Evolutionary conservation across 2,797 vertebrate genomes (phyloP), one percentile per base, ranked within the genome.

Genomic region (Clarias platycephalus): DNA sequence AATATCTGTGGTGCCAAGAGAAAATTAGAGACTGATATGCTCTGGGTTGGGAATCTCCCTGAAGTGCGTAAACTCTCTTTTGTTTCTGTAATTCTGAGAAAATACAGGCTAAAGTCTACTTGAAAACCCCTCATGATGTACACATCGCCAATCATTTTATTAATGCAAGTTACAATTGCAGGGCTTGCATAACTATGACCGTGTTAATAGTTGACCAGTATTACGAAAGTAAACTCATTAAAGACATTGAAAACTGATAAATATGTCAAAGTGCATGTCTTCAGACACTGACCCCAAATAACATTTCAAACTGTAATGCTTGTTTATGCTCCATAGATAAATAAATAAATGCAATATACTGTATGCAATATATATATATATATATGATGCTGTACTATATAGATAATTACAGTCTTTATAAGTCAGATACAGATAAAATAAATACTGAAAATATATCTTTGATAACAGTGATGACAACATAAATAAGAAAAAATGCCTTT

Each of bases 11-110:
- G 57, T 72, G 66, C 57, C 53, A 44, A 77, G 64, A 81, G 76
- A 72, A 62, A 85, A 49, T 74, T 70, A 34, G n/a, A 83, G 84
- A 90, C 81, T 87, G 79, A 90, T 91, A 83, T 64, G 64, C 84
- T 86, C 82, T 82, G 70, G 87, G 72, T 83, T 55, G 24, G 72
- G 57, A 63, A 64, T 88, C 85, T 88, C 82, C 85, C 64, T 87
- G 28, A 86, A 89, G 84, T 88, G 85, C 83, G 86, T 85, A 60
- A 81, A 72, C 83, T 89, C 64, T 63, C 16, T 66, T 89, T 88
- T 79, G 86, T 89, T 87, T 89, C 72, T 88, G 85, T 91, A 87
- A 64, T 64, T 71, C 82, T 85, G 85, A 86, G 83, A 90, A 89
- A 92, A 89, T 88, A 88, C 86, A 82, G 80, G n/a, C 81, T 77